Conservation (phyloP, 2,113 vertebrate genomes). For the Mormyrus iriodes region DNA sequence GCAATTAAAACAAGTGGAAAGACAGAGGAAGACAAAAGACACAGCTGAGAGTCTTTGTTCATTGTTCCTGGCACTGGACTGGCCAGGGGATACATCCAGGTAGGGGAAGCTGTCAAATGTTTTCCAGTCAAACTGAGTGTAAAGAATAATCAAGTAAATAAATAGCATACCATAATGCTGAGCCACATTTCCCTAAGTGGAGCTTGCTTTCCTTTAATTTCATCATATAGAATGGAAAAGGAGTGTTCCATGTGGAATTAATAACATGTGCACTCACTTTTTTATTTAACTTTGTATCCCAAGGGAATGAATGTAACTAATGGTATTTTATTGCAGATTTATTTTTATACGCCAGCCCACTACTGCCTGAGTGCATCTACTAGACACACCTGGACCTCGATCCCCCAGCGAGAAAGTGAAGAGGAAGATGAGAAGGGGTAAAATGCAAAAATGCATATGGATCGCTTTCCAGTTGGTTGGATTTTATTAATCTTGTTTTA, state of each 20-base stretch:
- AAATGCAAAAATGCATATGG: background rate
- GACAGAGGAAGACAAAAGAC: background rate
- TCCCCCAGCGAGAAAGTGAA: background rate
- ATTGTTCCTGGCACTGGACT: background rate
- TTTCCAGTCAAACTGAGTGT: conserved; percentile 4
- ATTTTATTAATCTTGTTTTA: background rate
- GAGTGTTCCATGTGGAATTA: background rate
- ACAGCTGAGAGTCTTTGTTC: conserved; percentile 12
- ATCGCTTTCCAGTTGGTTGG: background rate
- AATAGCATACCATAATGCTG: background rate
- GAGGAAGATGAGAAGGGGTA: background rate
- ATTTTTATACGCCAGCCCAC: background rate
- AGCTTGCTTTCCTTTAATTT: background rate
- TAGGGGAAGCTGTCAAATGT: background rate
- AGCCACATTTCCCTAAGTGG: background rate
- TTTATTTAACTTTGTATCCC: background rate
- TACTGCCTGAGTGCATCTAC: background rate
- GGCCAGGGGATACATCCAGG: background rate
- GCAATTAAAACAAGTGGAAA: conserved; percentile 1
- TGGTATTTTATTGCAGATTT: background rate
- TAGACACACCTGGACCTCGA: background rate
- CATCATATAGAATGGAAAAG: background rate
- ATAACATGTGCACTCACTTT: background rate
- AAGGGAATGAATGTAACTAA: conserved; percentile 1
- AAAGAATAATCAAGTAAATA: background rate